A percentile compares a stretch with the other conserved stretches of the same genome.
These are phyloP conservation scores for Oenanthe melanoleuca DNA, from an alignment of 2,113 vertebrate genomes.

Conservation along the genomic window DNA sequence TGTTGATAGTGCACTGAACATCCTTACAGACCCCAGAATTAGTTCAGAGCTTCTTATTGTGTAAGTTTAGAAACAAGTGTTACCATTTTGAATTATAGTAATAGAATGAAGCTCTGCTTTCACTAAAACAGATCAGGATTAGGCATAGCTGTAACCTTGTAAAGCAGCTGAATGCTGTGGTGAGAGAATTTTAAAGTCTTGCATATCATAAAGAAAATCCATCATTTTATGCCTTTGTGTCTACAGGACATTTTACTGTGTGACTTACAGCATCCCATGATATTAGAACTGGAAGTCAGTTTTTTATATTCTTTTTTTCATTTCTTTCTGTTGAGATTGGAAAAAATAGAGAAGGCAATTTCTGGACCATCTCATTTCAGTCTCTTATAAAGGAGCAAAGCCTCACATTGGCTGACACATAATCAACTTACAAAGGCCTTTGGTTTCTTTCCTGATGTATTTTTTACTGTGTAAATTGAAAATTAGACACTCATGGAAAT, in stretches of 20 bases:
- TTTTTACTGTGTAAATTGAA: conserved; percentile 1
- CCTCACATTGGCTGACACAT: background rate
- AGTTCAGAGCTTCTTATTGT: background rate
- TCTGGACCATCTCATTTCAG: conserved; percentile 28
- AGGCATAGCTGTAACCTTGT: background rate
- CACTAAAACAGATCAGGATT: background rate
- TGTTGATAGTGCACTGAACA: background rate
- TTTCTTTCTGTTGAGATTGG: background rate
- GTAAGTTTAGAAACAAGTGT: background rate
- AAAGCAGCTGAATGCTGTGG: background rate
- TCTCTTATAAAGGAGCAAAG: background rate
- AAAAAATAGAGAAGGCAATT: conserved; percentile 22
- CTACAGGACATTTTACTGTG: background rate
- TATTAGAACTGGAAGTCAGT: background rate
- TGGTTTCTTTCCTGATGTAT: background rate
- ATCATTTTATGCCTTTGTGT: background rate
- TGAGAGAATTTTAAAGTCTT: background rate
- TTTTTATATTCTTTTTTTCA: background rate
- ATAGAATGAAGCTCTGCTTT: background rate
- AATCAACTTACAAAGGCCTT: background rate
- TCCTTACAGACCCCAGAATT: background rate
- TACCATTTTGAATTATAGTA: background rate
- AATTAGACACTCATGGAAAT: background rate
- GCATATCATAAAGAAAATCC: background rate
- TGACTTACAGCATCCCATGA: background rate